phyloP scores from a whole-genome alignment of 2,113 vertebrate species.

The Jacana jacana region DNA sequence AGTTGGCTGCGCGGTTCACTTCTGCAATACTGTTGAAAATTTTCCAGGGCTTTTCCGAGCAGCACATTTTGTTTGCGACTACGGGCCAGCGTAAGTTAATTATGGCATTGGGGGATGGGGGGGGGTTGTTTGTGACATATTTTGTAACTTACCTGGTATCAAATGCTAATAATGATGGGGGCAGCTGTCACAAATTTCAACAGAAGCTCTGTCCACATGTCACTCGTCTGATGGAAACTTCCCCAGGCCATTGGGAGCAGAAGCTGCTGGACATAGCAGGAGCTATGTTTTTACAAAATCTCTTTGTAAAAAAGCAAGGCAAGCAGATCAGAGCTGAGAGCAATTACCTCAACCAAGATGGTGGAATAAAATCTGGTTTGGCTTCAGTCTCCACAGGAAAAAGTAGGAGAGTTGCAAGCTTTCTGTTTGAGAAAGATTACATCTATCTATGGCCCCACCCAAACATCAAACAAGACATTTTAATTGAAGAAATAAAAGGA shows the following conservation, averaged over 20 bases:
- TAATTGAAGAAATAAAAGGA: not conserved
- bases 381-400: not conserved
- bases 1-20: constrained; percentile 74
- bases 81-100: constrained; percentile 72
- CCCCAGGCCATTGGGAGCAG: not conserved
- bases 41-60: not conserved
- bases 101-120: not conserved
- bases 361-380: not conserved
- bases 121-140: not conserved
- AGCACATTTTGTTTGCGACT: constrained; percentile 76
- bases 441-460: not conserved
- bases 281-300: not conserved
- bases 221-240: not conserved
- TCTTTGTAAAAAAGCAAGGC: not conserved
- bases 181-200: not conserved
- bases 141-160: not conserved
- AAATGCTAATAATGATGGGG: not conserved
- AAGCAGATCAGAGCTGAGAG: not conserved
- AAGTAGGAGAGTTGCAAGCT: not conserved
- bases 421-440: not conserved
- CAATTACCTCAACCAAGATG: not conserved
- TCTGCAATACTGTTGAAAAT: constrained; percentile 30
- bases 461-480: not conserved
- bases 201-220: not conserved
- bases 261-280: not conserved